Percentiles rank a stretch among this genome's conserved stretches.
Evolutionary conservation across 2,113 vertebrate species (phyloP).

Genomic region (Cisticola juncidis): DNA sequence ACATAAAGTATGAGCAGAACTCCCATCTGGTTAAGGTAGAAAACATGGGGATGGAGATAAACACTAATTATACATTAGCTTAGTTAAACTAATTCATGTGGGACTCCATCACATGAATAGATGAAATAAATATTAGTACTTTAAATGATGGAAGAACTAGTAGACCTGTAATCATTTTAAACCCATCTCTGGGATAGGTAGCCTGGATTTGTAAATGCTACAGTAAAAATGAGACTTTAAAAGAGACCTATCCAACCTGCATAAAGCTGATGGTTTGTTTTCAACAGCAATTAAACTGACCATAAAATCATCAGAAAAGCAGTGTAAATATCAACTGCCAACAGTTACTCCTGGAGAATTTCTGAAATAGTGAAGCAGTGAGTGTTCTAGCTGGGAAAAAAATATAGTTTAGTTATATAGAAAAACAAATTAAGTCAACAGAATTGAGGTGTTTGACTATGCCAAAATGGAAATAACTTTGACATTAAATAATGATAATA

Average conservation of each 20-base stretch:
- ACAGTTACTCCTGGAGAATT: neutral
- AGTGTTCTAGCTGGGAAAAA: neutral
- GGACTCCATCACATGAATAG: neutral
- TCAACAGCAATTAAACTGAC: neutral
- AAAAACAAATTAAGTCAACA: neutral
- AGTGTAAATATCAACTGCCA: neutral
- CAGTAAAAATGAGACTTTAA: neutral
- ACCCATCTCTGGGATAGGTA: neutral
- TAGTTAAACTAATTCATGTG: constrained; percentile 57
- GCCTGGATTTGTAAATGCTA: neutral
- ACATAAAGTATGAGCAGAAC: constrained; percentile 30
- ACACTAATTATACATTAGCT: constrained; percentile 60
- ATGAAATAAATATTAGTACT: constrained; percentile 40
- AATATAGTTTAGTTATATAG: neutral
- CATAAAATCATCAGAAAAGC: neutral
- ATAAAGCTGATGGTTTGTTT: neutral
- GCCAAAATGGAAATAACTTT: neutral
- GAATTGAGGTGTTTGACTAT: neutral
- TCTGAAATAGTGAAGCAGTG: neutral
- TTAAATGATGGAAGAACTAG: constrained; percentile 1
- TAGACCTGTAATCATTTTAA: neutral
- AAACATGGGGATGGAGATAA: constrained; percentile 23
- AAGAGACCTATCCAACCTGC: neutral
- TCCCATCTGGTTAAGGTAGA: constrained; percentile 46
- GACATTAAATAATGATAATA: neutral